phyloP scores from a whole-genome alignment of 2,113 vertebrate genomes.

The Rostratula benghalensis region DNA sequence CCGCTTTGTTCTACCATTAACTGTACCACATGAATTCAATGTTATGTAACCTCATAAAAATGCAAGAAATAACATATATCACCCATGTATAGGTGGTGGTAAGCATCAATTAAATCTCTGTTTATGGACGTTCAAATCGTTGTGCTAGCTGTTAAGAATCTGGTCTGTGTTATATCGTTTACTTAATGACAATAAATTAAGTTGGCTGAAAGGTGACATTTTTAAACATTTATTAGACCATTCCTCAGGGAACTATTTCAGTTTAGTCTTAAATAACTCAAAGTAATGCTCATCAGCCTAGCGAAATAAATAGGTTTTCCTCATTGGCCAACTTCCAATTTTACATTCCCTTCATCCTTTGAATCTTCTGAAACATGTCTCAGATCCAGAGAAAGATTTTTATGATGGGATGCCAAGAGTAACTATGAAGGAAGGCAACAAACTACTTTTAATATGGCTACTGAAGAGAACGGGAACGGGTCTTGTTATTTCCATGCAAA shows the following conservation, averaged over 20 bases:
- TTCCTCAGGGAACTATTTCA: not conserved
- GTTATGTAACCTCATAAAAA: slow-evolving; percentile 32
- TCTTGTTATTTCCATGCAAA: not conserved
- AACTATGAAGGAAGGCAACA: not conserved
- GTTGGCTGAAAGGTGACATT: not conserved
- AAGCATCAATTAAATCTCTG: not conserved
- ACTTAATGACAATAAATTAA: slow-evolving; percentile 5
- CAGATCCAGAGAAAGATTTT: not conserved
- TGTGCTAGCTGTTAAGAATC: not conserved
- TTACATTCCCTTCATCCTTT: not conserved
- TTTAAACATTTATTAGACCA: not conserved
- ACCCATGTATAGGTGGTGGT: not conserved
- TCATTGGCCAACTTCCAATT: not conserved
- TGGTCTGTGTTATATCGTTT: not conserved
- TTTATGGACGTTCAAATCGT: slow-evolving; percentile 5
- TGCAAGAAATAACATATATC: not conserved
- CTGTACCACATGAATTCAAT: not conserved
- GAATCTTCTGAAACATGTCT: not conserved
- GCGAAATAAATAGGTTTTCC: not conserved
- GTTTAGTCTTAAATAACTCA: not conserved
- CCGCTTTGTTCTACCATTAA: not conserved
- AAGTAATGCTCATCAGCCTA: not conserved
- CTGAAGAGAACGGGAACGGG: not conserved
- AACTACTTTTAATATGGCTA: not conserved
- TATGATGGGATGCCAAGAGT: not conserved